Percentiles rank a stretch among this genome's conserved stretches.
Conservation (phyloP, 2,113 vertebrate genomes). For the Cololabis saira region DNA sequence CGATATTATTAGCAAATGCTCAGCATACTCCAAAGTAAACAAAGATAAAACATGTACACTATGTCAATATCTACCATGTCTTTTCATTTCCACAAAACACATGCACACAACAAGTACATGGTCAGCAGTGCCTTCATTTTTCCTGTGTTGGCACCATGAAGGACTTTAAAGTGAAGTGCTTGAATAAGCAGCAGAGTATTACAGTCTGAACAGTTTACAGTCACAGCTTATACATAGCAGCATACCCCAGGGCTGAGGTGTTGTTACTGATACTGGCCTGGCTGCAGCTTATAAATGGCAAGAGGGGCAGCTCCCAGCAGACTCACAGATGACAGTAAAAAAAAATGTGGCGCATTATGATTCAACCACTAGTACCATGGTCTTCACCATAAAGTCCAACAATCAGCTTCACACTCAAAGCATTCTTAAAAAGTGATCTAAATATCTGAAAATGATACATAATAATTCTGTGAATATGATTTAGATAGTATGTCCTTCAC, state of each 20-base stretch:
- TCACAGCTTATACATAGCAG: slow-evolving; percentile 75
- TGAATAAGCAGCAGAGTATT: slow-evolving; percentile 57
- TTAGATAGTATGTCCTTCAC: neutral
- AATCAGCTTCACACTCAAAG: neutral
- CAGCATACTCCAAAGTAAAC: no score
- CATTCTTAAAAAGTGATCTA: neutral
- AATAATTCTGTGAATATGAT: neutral
- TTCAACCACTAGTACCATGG: neutral
- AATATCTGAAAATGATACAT: neutral
- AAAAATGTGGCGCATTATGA: slow-evolving; percentile 22
- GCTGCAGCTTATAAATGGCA: slow-evolving; percentile 66
- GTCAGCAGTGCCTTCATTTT: slow-evolving; percentile 22
- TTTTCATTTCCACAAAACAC: neutral
- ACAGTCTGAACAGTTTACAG: slow-evolving; percentile 49
- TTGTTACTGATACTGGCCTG: slow-evolving; percentile 67
- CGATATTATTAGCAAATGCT: no score
- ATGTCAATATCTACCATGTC: no score
- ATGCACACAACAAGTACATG: slow-evolving; percentile 4
- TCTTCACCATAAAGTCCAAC: neutral
- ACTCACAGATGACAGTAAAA: slow-evolving; percentile 34
- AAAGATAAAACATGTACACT: no score
- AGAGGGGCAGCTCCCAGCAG: slow-evolving; percentile 38
- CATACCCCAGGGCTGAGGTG: slow-evolving; percentile 63
- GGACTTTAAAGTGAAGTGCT: slow-evolving; percentile 50
- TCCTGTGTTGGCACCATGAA: slow-evolving; percentile 30